These are phyloP conservation scores for Diacarnus erythraeanus DNA, from an alignment of 37 sponge, comb jelly and placozoan genomes.

Conservation along the genomic window DNA sequence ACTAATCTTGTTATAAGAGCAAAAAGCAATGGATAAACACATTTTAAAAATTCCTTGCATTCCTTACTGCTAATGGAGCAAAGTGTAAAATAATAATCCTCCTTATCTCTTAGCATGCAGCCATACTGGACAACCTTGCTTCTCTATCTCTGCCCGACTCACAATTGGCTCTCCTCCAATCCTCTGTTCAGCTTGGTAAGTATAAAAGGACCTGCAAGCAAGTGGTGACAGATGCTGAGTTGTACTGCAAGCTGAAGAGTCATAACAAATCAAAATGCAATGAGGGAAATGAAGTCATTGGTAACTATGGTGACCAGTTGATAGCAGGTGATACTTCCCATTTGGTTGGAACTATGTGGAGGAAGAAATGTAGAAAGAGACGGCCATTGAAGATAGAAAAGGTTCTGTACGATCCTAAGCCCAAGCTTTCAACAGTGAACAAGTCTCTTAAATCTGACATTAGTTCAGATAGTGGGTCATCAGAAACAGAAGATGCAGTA, in stretches of 20 bases:
- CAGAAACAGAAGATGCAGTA: conserved; percentile 10
- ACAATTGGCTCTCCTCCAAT: conserved; percentile 26
- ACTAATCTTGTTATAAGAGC: no score
- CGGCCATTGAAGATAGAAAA: conserved; percentile 39
- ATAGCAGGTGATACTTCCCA: background rate
- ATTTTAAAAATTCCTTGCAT: background rate
- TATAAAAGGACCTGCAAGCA: conserved; percentile 21
- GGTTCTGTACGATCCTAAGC: conserved; percentile 3
- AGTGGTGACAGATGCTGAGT: background rate
- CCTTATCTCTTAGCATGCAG: conserved; percentile 2
- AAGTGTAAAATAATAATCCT: background rate
- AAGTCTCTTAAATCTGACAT: background rate
- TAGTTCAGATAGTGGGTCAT: background rate
- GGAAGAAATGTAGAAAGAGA: conserved; percentile 29
- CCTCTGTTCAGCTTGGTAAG: conserved; percentile 16
- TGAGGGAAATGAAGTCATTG: background rate
- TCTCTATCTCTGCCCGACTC: conserved; percentile 36
- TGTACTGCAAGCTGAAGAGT: background rate
- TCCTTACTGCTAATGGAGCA: background rate
- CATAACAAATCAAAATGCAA: background rate
- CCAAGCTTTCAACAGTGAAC: no score
- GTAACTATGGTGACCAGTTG: background rate
- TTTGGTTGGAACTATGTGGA: conserved; percentile 17
- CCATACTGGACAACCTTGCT: conserved; percentile 12
- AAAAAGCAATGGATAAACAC: background rate